These are phyloP conservation scores for Myzus persicae DNA, from an alignment of 1,140 invertebrate species.

Conservation along the genomic window DNA sequence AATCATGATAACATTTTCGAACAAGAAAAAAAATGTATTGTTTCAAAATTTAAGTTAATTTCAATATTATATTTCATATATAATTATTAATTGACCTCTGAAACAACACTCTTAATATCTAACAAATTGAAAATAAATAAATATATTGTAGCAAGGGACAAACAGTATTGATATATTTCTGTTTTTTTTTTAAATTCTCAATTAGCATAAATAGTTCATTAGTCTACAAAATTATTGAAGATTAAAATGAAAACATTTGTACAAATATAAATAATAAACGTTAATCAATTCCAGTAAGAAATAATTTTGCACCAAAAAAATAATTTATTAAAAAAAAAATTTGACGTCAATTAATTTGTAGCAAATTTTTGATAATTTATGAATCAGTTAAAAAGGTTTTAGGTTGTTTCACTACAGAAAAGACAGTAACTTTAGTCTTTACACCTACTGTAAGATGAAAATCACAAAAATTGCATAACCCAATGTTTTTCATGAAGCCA, in stretches of 20 bases:
- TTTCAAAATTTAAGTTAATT: neutral
- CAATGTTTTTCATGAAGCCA: neutral
- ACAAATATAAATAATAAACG: constrained; percentile 7
- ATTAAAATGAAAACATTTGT: neutral
- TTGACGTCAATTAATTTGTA: neutral
- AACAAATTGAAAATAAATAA: neutral
- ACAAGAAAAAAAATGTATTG: neutral
- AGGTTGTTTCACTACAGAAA: neutral
- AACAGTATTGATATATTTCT: neutral
- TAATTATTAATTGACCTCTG: neutral
- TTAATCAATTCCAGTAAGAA: neutral
- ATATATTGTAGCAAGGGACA: neutral
- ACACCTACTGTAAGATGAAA: neutral
- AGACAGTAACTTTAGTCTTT: neutral
- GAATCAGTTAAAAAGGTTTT: neutral
- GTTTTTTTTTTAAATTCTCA: neutral
- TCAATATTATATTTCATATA: neutral
- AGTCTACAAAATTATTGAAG: neutral
- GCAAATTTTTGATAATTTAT: neutral
- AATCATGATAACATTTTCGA: neutral
- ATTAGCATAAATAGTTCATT: neutral
- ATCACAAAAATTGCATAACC: neutral
- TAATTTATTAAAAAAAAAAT: neutral
- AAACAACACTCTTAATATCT: neutral
- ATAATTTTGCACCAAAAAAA: neutral